Evolutionary conservation across 2,888 invertebrate species (phyloP).

Genomic region (Aspidapion aeneum): DNA sequence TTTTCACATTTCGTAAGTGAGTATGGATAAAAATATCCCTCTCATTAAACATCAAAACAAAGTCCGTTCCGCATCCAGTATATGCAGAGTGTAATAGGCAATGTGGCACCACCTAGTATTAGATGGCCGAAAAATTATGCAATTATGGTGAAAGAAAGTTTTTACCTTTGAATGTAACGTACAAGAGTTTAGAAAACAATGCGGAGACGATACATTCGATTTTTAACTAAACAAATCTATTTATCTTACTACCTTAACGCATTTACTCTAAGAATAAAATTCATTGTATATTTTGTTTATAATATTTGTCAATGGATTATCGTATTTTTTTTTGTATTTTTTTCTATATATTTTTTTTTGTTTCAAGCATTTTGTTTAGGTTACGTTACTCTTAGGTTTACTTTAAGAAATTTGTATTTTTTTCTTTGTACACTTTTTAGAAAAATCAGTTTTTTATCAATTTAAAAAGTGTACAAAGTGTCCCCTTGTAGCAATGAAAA

Average conservation of each 20-base stretch:
- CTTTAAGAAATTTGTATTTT: not conserved
- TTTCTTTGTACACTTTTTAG: not conserved
- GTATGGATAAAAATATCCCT: too few species aligned
- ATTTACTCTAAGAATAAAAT: slow-evolving; percentile 46
- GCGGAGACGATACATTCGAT: not conserved
- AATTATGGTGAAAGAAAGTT: too few species aligned
- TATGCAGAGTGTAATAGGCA: too few species aligned
- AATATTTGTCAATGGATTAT: slow-evolving; percentile 50
- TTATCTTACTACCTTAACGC: slow-evolving; percentile 42
- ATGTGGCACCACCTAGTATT: too few species aligned
- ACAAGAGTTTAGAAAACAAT: too few species aligned
- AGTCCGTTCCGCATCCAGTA: too few species aligned
- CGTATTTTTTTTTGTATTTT: slow-evolving; percentile 33
- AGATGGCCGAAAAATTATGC: too few species aligned
- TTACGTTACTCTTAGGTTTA: slow-evolving; percentile 9
- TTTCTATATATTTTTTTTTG: slow-evolving; percentile 34
- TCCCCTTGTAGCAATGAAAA: not conserved
- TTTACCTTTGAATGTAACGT: too few species aligned
- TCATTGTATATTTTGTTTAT: slow-evolving; percentile 46
- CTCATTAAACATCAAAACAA: too few species aligned
- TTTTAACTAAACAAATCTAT: slow-evolving; percentile 33
- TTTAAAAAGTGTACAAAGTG: not conserved
- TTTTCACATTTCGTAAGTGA: too few species aligned
- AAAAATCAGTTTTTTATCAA: not conserved
- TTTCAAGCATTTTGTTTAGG: slow-evolving; percentile 41